Evolutionary conservation across 2,797 vertebrate species (phyloP), one percentile per base, ranked within the genome.

Genomic region (Clarias fuscus): DNA sequence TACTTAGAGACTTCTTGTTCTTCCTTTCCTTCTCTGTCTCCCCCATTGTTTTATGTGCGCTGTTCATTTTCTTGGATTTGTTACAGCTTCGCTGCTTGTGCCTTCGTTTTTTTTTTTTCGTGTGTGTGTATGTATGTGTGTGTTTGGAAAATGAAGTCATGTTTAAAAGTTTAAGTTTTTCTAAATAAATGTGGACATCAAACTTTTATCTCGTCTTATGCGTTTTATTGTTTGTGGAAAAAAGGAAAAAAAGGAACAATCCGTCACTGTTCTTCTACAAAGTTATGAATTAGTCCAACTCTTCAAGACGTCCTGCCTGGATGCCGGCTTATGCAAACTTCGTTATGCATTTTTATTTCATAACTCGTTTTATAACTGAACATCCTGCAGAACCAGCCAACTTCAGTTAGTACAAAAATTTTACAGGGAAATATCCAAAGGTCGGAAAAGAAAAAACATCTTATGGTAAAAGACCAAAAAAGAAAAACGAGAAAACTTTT

Each of bases 161-260:
- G 58, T 62, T 86, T 24, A 67, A 81, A 11, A 75, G 24, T 61
- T 84, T 86, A 11, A 81, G 24, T 61, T 85, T 88, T 89, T 84
- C 86, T 85, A 85, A 90, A 87, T 88, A 90, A 87, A 89, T 64
- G 84, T 64, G 53, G 10, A 53, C 70, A 14, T 68, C 18, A 85
- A 76, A 4, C 43, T 86, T 70, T 70, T 65, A 40, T 24, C 7
- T 67, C 48, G 79, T 81, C 62, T 53, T 62, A 24, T 10, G 22
- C 24, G 24, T 24, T 24, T 22, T 8, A 62, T 22, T 62, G 3
- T 62, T 8, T 22, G 6, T 61, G 7, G 59, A 22, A 61, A 61
- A 37, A 5, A 61, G 20, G 59, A 22, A 2, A 22, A 6, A 2
- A 20, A 61, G 20, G 59, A 62, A 10, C 61, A 62, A 62, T 10